Base-by-base conservation (phyloP, 2,888 invertebrate genomes). In the Andrena dorsata region DNA sequence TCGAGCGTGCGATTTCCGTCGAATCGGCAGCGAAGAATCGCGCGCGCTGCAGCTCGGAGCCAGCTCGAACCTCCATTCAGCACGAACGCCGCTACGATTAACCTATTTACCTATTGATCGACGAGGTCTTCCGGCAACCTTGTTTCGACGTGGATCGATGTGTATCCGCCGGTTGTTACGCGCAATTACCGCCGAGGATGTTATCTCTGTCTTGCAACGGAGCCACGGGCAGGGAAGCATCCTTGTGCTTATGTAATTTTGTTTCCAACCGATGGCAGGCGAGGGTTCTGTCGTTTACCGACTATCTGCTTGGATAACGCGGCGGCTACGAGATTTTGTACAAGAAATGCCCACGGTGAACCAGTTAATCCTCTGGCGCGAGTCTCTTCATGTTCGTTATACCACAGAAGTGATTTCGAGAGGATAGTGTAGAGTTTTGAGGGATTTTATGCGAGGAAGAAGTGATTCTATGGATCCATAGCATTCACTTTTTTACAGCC, bases 1-100 rank as follows among this genome's bases (percentile, higher is more conserved):
- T 89, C 86, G 85, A 88, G 73, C 90, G 81, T 88, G 88, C 84
- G 88, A 91, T 90, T 91, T 90, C 90, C 89, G 88, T 83, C 85
- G 86, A 85, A 76, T 70, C 73, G 79, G 81, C 74, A 85, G 80
- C 83, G 86, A 86, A 89, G 88, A 87, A 86, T 84, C 84, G 82
- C 81, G 76, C 58, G 69, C 49, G 49, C 51, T 28, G 49, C 68
- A 70, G 65, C 30, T 69, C 51, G 53, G 66, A 32, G 10, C 63
- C 61, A 41, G 65, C 69, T 73, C 72, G 83, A 81, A 83, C 75
- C 71, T 65, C 75, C 82, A 74, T 84, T 72, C 82, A 83, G 86
- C 77, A 86, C 84, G 82, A 73, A 77, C 81, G 65, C 64, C 60
- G 30, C 47, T 16, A 51, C 83, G 85, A 86, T 89, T 88, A 88